Conservation (phyloP, 2,113 vertebrate genomes). For the Gallinago undulata region DNA sequence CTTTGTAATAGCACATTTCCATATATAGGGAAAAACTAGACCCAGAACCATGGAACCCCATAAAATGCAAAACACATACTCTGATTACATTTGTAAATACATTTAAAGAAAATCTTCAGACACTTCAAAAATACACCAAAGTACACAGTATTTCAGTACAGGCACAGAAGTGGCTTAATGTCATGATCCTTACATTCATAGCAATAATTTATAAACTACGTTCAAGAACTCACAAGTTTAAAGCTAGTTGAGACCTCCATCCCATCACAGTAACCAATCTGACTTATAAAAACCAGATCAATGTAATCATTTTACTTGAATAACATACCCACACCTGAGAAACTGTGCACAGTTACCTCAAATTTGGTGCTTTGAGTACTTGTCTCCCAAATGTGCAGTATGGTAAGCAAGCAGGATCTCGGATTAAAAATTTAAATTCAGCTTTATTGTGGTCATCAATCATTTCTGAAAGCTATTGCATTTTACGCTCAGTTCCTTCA, state of each 20-base stretch:
- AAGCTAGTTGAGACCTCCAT: not conserved
- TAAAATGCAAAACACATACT: not conserved
- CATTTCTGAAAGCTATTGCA: not conserved
- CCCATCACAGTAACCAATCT: not conserved
- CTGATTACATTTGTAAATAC: not conserved
- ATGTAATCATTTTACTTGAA: not conserved
- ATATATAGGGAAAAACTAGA: not conserved
- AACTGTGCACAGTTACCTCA: not conserved
- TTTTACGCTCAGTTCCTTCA: not conserved
- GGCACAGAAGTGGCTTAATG: not conserved
- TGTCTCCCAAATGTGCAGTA: not conserved
- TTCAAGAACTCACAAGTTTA: not conserved
- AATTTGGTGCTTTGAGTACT: not conserved
- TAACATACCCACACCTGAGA: not conserved
- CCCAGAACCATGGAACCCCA: not conserved
- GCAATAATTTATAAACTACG: not conserved
- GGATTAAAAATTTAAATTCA: not conserved
- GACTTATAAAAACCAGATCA: not conserved
- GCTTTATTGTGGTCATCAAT: not conserved
- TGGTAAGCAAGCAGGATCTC: not conserved
- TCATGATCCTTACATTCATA: not conserved
- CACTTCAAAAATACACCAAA: not conserved
- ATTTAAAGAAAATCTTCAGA: not conserved
- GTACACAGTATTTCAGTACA: not conserved
- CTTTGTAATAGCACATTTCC: not conserved